phyloP scores from a whole-genome alignment of 2,113 vertebrate species.

The Brachionichthys hirsutus region DNA sequence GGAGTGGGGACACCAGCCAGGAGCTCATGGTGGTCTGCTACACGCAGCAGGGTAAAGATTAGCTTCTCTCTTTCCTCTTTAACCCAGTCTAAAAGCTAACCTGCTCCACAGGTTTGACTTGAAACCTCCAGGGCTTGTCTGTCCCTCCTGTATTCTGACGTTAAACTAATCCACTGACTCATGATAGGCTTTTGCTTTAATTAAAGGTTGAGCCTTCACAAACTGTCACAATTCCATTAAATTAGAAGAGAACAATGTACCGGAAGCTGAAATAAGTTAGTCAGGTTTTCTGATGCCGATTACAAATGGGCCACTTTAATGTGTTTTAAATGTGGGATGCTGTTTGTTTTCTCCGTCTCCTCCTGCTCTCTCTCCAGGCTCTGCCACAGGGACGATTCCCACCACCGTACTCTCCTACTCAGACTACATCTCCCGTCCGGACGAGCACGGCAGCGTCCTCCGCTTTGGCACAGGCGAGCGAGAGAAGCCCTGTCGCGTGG shows the following conservation, averaged over 20 bases:
- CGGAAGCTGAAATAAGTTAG: neutral
- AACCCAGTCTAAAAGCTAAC: too few species aligned
- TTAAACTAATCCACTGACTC: slow-evolving; percentile 13
- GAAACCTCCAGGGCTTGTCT: slow-evolving; percentile 4
- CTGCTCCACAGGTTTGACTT: slow-evolving; percentile 9
- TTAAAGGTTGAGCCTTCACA: slow-evolving; percentile 15
- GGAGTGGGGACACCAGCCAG: slow-evolving; percentile 88
- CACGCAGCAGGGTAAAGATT: slow-evolving; percentile 87
- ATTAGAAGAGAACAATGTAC: neutral
- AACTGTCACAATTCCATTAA: neutral
- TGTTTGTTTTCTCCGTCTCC: neutral
- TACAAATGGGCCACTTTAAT: neutral
- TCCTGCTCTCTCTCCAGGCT: slow-evolving; percentile 65
- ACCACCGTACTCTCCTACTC: slow-evolving; percentile 90
- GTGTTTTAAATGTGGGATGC: neutral
- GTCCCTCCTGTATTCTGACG: slow-evolving; percentile 8
- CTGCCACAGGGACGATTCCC: slow-evolving; percentile 86
- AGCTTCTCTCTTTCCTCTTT: slow-evolving; percentile 4
- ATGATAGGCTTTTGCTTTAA: neutral
- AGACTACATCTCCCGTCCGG: slow-evolving; percentile 91
- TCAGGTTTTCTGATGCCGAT: neutral
- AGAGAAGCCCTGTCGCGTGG: slow-evolving; percentile 84
- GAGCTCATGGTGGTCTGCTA: slow-evolving; percentile 93
- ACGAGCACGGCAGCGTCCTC: slow-evolving; percentile 87
- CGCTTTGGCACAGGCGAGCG: slow-evolving; percentile 84